Base-by-base conservation (phyloP, 2,113 vertebrate genomes). In the Nothobranchius kuhntae region DNA sequence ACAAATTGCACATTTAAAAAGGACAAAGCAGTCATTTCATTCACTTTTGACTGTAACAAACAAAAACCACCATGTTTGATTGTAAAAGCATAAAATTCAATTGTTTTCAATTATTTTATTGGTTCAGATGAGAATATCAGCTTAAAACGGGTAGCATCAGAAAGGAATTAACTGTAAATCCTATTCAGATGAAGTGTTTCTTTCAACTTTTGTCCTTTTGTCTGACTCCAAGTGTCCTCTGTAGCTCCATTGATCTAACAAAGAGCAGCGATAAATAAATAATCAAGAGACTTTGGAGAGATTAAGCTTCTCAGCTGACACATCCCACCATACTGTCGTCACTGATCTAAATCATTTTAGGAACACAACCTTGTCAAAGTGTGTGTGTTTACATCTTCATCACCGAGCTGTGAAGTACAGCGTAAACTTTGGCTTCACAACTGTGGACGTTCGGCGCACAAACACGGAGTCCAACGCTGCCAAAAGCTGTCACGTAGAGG, bases 291-390 rank as follows among this genome's bases (percentile, higher is more conserved):
- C 71, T 84, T 80, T 75, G 61, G 72, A 50, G 48, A 59, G 56
- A 75, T 80, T 72, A 67, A 38, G 56, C 65, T 75, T 78, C 70
- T 78, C 47, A 78, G 78, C 69, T 78, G 79, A 85, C 75, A 68
- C 51, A 78, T 81, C 87, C 86, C 61, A 88, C 55, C 80, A 54
- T 75, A n/a, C 70, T 90, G 68, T 89, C 77, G 59, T 62, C 68
- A 9, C 83, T 50, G 9, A 67, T 76, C 65, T 87, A 81, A 91
- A 90, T 88, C 82, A 84, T 54, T n/a, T 11, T 55, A 26, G 13
- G 13, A 64, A 42, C 36, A 9, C 47, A 40, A 3, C 13, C 54
- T 54, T 74, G 44, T 73, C 51, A 61, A 11, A 64, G 9, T 61
- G 46, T 38, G 65, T 51, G 53, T 83, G 69, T 80, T 54, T 77